phyloP scores from a whole-genome alignment of 2,113 vertebrate genomes.

The Brienomyrus longianalis region DNA sequence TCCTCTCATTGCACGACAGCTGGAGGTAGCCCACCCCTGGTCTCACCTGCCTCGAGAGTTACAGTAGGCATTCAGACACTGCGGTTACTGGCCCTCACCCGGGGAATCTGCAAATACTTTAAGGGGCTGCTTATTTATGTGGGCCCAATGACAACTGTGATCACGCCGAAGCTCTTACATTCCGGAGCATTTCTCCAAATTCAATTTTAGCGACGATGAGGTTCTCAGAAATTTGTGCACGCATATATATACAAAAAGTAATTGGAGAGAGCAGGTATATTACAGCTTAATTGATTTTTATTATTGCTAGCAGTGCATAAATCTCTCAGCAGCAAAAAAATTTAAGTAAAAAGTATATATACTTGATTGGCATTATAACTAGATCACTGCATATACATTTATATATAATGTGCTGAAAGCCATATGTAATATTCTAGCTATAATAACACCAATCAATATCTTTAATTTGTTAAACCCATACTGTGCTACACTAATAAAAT shows the following conservation, averaged over 20 bases:
- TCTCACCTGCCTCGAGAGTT: neutral
- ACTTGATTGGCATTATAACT: neutral
- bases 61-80: neutral
- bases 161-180: conserved; percentile 21
- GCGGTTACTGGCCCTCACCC: neutral
- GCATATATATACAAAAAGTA: neutral
- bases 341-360: neutral
- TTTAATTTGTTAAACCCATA: neutral
- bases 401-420: neutral
- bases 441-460: neutral
- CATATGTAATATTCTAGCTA: neutral
- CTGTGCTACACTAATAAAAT: neutral
- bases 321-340: neutral
- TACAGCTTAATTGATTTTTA: neutral
- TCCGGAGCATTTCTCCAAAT: conserved; percentile 21
- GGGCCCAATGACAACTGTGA: conserved; percentile 22
- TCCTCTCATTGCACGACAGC: conserved; percentile 12
- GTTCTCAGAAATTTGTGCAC: neutral
- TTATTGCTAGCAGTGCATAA: neutral
- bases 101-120: neutral
- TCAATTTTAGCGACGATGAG: conserved; percentile 3
- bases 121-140: conserved; percentile 22
- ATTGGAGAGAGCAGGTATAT: conserved; percentile 5
- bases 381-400: neutral
- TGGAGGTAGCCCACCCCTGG: neutral